A percentile compares a stretch with the other conserved stretches of the same genome.
Conservation (phyloP, 1,140 invertebrate genomes). For the Drosophila prosaltans region DNA sequence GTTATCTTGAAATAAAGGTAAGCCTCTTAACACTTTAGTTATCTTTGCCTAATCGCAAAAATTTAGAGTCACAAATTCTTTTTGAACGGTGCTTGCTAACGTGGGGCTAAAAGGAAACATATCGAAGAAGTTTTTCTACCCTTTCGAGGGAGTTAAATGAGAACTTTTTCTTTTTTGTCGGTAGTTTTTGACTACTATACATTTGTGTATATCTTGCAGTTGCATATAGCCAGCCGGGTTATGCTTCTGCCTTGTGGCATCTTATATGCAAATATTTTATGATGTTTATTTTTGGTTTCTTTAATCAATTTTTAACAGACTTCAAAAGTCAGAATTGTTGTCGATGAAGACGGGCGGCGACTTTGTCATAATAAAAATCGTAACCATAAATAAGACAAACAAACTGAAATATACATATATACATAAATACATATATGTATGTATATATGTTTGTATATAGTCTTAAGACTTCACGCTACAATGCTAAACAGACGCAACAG, state of each 20-base stretch:
- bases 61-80: no score
- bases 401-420: conserved; percentile 28
- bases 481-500: conserved; percentile 68
- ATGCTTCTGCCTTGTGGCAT: no score
- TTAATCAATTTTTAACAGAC: conserved; percentile 6
- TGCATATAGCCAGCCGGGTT: no score
- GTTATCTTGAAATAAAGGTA: not conserved
- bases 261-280: no score
- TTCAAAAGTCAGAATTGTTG: conserved; percentile 1
- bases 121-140: not conserved
- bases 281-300: conserved; percentile 50
- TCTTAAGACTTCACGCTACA: conserved; percentile 71
- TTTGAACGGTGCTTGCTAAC: no score
- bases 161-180: no score
- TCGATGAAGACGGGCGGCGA: conserved; percentile 50
- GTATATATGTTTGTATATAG: conserved; percentile 8
- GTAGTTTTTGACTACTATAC: no score
- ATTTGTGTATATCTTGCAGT: no score
- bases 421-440: conserved; percentile 15
- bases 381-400: conserved; percentile 57
- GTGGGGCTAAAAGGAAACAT: not conserved
- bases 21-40: not conserved
- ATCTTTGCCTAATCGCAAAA: not conserved
- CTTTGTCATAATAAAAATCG: conserved; percentile 65
- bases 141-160: not conserved